A percentile compares a stretch with the other conserved stretches of the same genome.
phyloP scores from a whole-genome alignment of 2,113 vertebrate genomes.

The Solenodon paradoxus region DNA sequence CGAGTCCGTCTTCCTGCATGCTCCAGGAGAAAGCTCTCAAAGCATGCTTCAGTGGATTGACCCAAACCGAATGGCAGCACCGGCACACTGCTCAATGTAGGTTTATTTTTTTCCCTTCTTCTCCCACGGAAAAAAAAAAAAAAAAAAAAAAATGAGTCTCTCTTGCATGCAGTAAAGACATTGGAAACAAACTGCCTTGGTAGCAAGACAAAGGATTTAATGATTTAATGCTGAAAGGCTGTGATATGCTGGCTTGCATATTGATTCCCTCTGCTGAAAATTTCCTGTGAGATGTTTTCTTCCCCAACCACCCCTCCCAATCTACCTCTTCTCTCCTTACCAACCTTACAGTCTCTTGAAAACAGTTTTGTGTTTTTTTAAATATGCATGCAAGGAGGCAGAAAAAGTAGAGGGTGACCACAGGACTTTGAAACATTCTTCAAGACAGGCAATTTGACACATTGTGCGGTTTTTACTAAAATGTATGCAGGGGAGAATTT shows the following conservation, averaged over 20 bases:
- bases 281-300: constrained; percentile 56
- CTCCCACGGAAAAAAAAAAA: constrained; percentile 66
- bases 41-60: constrained; percentile 93
- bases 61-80: constrained; percentile 94
- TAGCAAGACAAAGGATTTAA: constrained; percentile 71
- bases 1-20: constrained; percentile 94
- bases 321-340: neutral
- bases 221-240: constrained; percentile 67
- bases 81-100: constrained; percentile 95
- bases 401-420: constrained; percentile 8
- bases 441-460: constrained; percentile 51
- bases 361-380: constrained; percentile 43
- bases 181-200: constrained; percentile 65
- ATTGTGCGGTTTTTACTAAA: constrained; percentile 4
- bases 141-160: constrained; percentile 67
- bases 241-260: constrained; percentile 65
- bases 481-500: constrained; percentile 6
- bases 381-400: neutral
- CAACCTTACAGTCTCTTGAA: neutral
- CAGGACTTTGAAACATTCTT: constrained; percentile 75
- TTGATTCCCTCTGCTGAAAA: constrained; percentile 64
- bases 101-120: constrained; percentile 84
- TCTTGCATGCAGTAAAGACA: constrained; percentile 81
- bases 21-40: constrained; percentile 94
- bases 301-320: constrained; percentile 19